phyloP scores from a whole-genome alignment of 2,113 vertebrate genomes.

The Oreochromis spilurus region DNA sequence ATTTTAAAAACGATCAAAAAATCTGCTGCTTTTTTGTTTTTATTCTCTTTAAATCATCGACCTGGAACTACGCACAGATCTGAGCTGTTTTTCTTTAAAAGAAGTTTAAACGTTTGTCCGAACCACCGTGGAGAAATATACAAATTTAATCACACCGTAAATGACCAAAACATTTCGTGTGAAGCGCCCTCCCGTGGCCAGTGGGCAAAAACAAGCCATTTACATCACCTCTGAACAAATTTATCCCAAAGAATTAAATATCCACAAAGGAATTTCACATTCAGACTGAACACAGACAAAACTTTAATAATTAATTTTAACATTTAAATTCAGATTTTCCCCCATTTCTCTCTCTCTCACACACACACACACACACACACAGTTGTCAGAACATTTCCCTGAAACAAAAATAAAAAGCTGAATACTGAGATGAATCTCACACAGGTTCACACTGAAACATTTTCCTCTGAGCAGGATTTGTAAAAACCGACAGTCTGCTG shows the following conservation, averaged over 20 bases:
- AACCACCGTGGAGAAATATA: rapidly evolving
- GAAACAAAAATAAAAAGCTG: neutral
- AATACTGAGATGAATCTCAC: neutral
- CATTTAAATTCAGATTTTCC: neutral
- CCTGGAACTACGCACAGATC: neutral
- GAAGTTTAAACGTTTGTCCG: neutral
- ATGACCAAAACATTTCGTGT: neutral
- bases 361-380: neutral
- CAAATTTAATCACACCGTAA: neutral
- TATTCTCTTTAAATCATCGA: neutral
- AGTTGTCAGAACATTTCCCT: neutral
- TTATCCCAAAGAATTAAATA: neutral
- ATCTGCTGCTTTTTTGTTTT: neutral
- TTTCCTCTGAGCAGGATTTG: neutral
- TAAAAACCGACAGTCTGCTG: neutral
- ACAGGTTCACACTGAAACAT: neutral
- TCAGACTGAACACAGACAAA: neutral
- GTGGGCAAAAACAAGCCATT: neutral
- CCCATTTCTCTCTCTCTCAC: neutral
- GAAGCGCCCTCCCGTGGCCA: neutral
- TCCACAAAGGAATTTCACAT: neutral
- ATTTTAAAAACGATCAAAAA: neutral
- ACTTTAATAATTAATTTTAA: neutral
- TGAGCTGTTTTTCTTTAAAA: neutral
- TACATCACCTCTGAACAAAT: neutral